Evolutionary conservation across 2,797 vertebrate species (phyloP).

Genomic region (Chaetodon trifasciatus): DNA sequence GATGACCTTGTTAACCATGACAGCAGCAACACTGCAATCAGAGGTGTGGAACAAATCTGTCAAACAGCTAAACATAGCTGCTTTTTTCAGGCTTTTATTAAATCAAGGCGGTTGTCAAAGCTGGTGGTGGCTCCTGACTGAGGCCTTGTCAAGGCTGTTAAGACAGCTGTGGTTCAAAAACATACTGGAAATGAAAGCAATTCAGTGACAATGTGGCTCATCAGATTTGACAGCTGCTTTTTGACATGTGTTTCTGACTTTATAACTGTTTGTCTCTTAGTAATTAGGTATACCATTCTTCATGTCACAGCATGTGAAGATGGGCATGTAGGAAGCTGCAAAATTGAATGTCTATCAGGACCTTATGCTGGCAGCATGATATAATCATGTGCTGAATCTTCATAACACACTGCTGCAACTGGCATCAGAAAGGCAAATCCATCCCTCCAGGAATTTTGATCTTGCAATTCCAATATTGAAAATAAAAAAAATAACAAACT

Average conservation of each 20-base stretch:
- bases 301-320: not conserved
- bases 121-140: slow-evolving; percentile 18
- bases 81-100: slow-evolving; percentile 11
- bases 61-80: not conserved
- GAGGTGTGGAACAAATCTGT: slow-evolving; percentile 8
- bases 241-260: not conserved
- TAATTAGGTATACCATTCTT: not conserved
- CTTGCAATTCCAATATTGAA: no score
- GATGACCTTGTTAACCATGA: slow-evolving; percentile 15
- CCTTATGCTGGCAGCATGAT: not conserved
- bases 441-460: not conserved
- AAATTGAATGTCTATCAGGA: not conserved
- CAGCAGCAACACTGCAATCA: slow-evolving; percentile 20
- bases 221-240: slow-evolving; percentile 5
- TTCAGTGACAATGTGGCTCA: slow-evolving; percentile 2
- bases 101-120: slow-evolving; percentile 21
- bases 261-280: not conserved
- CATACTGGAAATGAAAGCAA: slow-evolving; percentile 7
- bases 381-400: not conserved
- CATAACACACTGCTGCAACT: not conserved
- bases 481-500: no score
- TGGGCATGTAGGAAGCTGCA: not conserved
- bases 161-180: slow-evolving; percentile 26
- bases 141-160: slow-evolving; percentile 1
- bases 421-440: not conserved